These are phyloP conservation scores for Dione juno DNA, from an alignment of 2,888 invertebrate species.

Conservation along the genomic window DNA sequence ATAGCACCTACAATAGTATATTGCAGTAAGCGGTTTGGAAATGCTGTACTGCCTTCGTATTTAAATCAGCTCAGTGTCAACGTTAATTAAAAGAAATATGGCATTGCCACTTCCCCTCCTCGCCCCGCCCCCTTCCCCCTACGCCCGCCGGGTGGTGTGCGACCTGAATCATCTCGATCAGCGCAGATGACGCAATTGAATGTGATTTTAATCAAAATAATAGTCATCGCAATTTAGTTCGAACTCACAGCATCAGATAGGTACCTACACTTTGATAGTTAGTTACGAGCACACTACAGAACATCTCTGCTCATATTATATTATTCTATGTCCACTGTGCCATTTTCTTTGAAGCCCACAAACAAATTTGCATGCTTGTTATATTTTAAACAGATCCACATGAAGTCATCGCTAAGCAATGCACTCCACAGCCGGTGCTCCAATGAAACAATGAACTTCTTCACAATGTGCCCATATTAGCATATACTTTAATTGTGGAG, in stretches of 20 bases:
- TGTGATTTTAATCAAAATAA: conserved; percentile 25
- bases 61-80: conserved; percentile 24
- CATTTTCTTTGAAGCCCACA: neutral
- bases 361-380: neutral
- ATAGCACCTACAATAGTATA: neutral
- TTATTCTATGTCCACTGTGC: neutral
- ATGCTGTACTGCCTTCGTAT: neutral
- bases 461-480: too few species aligned
- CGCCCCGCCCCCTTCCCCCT: neutral
- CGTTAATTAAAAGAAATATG: conserved; percentile 27
- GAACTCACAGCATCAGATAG: neutral
- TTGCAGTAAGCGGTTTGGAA: neutral
- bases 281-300: neutral
- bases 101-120: neutral
- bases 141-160: neutral
- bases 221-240: conserved; percentile 15
- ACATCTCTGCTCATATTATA: neutral
- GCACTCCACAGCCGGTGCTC: neutral
- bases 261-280: conserved; percentile 2
- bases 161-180: conserved; percentile 18
- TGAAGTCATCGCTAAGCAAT: conserved; percentile 19
- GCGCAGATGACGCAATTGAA: conserved; percentile 23
- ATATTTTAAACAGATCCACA: conserved; percentile 25
- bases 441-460: too few species aligned
- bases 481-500: too few species aligned